phyloP scores from a whole-genome alignment of 2,113 vertebrate species.

The Phoenicopterus ruber region DNA sequence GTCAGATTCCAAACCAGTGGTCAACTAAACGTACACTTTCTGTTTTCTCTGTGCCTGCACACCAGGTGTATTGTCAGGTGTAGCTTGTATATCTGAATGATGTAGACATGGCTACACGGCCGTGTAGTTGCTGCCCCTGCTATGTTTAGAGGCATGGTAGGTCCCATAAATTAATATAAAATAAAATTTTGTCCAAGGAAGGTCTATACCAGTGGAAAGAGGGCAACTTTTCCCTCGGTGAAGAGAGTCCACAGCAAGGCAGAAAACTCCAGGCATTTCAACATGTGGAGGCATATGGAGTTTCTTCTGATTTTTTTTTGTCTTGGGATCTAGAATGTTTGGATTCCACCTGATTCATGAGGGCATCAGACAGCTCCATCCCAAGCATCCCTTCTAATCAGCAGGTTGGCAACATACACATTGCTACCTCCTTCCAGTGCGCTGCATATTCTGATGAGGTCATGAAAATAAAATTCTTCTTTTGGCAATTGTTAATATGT shows the following conservation, averaged over 20 bases:
- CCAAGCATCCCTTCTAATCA: not conserved
- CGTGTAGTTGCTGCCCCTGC: not conserved
- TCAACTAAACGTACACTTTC: not conserved
- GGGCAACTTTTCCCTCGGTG: accelerated
- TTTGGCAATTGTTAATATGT: not conserved
- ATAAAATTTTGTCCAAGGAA: not conserved
- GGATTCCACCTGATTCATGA: not conserved
- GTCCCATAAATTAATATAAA: not conserved
- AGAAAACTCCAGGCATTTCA: not conserved
- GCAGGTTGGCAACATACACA: not conserved
- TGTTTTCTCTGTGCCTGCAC: not conserved
- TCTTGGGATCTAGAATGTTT: not conserved
- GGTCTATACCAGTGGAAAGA: not conserved
- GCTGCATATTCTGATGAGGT: not conserved
- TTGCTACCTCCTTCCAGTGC: not conserved
- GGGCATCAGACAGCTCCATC: not conserved
- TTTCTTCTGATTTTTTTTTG: not conserved
- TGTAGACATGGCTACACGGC: not conserved
- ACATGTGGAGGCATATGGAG: not conserved
- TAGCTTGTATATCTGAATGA: not conserved
- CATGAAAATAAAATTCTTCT: not conserved
- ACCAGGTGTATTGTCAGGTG: accelerated
- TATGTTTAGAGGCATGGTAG: not conserved
- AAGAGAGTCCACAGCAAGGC: not conserved
- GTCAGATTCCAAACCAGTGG: not conserved